Base-by-base conservation (phyloP, 2,888 invertebrate genomes). In the Leptopilina myrica region DNA sequence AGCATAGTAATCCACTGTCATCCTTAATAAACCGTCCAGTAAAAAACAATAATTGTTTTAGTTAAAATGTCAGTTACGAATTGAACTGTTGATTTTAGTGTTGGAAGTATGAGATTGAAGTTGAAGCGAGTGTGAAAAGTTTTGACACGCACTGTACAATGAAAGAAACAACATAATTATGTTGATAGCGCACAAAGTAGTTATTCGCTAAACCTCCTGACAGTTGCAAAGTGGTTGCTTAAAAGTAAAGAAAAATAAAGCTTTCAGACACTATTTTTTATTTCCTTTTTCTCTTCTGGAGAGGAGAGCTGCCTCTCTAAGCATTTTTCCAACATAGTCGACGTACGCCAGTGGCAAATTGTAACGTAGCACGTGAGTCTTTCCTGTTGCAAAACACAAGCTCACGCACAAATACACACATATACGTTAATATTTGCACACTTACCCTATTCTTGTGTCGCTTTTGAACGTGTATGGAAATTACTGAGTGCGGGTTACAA, bases 361-460 rank as follows among this genome's bases (percentile, higher is more conserved):
- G 86, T 86, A 85, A 86, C 84, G 83, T 85, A 85, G 84, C 76
- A 83, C 83, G 77, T 53, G 78, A 82, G 83, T 83, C 81, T 80
- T 84, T 83, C 81, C 80, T 80, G 75, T 79, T 80, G 80, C 62
- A 26, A 62, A 56, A 49, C 9, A 53, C 75, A 40, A 0, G 12
- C 14, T 20, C 9, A 46, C 46, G 20, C 53, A 26, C 14, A 49
- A 6, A 67, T 6, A 12, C 43, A 7, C 43, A 43, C 4, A 43
- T 15, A n/a, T n/a, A n/a, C n/a, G n/a, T n/a, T 20, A 12, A 69
- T 69, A 69, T 69, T 69, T 69, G 53, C 53, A 53, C 69, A 56
- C 69, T 69, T 69, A 69, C 53, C 53, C 69, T 69, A 20, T n/a
- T 69, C 33, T 53, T 53, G 49, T 56, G 69, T 56, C 53, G 26